These are phyloP conservation scores for Lypha dubia DNA, from an alignment of 2,888 invertebrate species.

Conservation along the genomic window DNA sequence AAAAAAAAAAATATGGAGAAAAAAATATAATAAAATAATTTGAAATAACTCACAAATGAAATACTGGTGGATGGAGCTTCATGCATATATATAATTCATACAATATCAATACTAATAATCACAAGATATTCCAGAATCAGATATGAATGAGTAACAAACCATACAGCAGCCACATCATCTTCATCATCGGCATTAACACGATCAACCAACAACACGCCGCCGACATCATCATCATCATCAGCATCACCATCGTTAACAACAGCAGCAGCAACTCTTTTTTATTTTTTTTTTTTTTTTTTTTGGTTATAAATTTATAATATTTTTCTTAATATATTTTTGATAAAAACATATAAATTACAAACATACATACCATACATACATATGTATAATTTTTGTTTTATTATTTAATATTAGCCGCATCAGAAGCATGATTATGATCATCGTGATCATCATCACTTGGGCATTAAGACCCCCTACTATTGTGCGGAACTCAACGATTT, in stretches of 20 bases:
- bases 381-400: slow-evolving; percentile 11
- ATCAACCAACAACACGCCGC: slow-evolving; percentile 34
- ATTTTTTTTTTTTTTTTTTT: no score
- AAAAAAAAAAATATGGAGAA: no score
- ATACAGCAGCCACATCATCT: slow-evolving; percentile 71
- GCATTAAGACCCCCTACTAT: slow-evolving; percentile 71
- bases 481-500: slow-evolving; percentile 77
- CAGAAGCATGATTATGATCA: slow-evolving; percentile 67
- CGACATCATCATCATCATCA: slow-evolving; percentile 10
- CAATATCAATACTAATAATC: slow-evolving; percentile 60
- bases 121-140: slow-evolving; percentile 33
- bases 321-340: slow-evolving; percentile 52
- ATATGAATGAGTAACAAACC: slow-evolving; percentile 36
- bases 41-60: slow-evolving; percentile 47
- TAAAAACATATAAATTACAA: not conserved
- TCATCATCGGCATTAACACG: slow-evolving; percentile 32
- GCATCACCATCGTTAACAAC: slow-evolving; percentile 1
- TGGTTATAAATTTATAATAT: slow-evolving; percentile 60
- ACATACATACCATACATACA: no score
- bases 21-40: slow-evolving; percentile 32
- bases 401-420: slow-evolving; percentile 65
- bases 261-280: slow-evolving; percentile 22
- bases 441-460: slow-evolving; percentile 71
- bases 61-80: slow-evolving; percentile 7
- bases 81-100: slow-evolving; percentile 35